Base-by-base conservation (phyloP, 2,888 invertebrate genomes). In the Melinaea marsaeus region DNA sequence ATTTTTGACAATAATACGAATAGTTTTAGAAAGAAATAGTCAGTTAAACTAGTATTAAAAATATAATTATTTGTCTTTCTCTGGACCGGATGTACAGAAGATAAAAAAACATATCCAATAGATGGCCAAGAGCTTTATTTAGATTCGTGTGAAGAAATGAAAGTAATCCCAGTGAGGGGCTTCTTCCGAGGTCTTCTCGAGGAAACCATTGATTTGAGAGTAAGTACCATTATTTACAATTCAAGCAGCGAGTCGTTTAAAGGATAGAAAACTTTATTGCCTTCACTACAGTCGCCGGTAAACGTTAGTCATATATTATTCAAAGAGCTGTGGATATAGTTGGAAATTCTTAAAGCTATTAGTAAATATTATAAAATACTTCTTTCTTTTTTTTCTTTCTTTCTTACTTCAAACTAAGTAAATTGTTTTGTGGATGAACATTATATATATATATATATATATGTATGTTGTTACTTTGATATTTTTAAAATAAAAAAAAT, bases 151-250 rank as follows among this genome's bases (percentile, higher is more conserved):
- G 66, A 74, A 57, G 72, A 73, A 63, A 75, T 75, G 76, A 67
- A 72, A n/a, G 45, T 71, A 55, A 63, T 68, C 57, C 76, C 77
- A 32, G 71, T 76, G 9, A 68, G 71, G 59, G 63, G 66, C 54
- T 77, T 77, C 42, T 67, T 74, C 48, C 70, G 72, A 54, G 71
- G 71, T n/a, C 68, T 83, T 45, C 57, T 78, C 2, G 67, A 71
- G n/a, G 67, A 72, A 6, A 65, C 63, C 51, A 77, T 83, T 60
- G 72, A 81, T 70, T 72, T 80, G 56, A 76, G 68, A 65, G 69
- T 72, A 60, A 68, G 64, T 57, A 66, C 62, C 55, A 64, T 67
- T 72, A 62, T 58, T 71, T 63, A 60, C 58, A 67, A 64, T 64
- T 65, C 65, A 60, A 60, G 64, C 60, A 65, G 61, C 60, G 58